Conservation (phyloP, 2,888 invertebrate species). For the Magallana nippona region DNA sequence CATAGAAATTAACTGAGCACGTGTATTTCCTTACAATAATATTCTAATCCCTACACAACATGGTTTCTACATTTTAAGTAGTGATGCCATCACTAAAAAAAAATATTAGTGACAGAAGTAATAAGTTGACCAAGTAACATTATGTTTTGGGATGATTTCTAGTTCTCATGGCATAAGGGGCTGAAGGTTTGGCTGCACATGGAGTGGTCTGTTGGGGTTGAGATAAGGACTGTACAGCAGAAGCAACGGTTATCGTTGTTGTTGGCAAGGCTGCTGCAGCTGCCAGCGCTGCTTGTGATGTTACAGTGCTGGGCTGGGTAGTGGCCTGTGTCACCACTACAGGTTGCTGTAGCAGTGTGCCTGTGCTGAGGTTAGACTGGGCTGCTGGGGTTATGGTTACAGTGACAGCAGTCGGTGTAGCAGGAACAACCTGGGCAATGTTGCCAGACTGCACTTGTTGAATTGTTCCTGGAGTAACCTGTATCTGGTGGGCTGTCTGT, state of each 20-base stretch:
- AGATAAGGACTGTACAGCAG: constrained; percentile 45
- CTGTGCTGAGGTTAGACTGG: constrained; percentile 50
- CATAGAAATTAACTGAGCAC: too few relatives aligned
- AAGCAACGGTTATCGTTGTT: constrained; percentile 46
- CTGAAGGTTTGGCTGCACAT: constrained; percentile 46
- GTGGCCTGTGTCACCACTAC: constrained; percentile 38
- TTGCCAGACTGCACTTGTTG: constrained; percentile 46
- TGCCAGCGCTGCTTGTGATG: constrained; percentile 50
- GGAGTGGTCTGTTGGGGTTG: constrained; percentile 42
- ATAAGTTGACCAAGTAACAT: neutral
- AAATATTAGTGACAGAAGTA: neutral
- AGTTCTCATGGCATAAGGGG: constrained; percentile 74
- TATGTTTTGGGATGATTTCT: constrained; percentile 64
- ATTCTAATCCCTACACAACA: too few relatives aligned
- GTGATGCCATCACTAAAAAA: neutral
- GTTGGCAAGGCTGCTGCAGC: constrained; percentile 52
- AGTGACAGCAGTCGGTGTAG: constrained; percentile 45
- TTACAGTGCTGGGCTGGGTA: constrained; percentile 44
- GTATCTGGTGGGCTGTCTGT: constrained; percentile 46
- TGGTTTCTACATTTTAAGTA: too few relatives aligned
- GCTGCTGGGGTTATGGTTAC: constrained; percentile 53
- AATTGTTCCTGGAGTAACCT: constrained; percentile 44
- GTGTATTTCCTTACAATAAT: too few relatives aligned
- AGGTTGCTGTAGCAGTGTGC: constrained; percentile 53
- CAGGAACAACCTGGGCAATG: constrained; percentile 21